Conservation (phyloP, 2,797 vertebrate species). For the Craterocephalus amniculus region DNA sequence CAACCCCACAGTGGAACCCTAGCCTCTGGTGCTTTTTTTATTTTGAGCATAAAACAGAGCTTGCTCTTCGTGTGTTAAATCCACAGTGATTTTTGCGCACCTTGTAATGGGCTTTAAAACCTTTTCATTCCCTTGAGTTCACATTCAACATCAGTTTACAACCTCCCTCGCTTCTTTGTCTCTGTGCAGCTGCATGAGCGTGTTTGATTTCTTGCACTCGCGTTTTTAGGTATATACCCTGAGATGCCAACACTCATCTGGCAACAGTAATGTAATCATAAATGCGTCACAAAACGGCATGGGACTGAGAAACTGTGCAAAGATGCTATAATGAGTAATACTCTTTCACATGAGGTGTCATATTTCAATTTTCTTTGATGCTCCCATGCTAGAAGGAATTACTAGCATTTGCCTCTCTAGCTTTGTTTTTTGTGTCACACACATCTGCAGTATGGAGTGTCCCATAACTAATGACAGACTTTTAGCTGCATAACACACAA, state of each 20-base stretch:
- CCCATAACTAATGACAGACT: slow-evolving; percentile 67
- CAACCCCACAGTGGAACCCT: slow-evolving; percentile 62
- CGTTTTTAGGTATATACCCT: slow-evolving; percentile 28
- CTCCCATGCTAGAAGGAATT: slow-evolving; percentile 34
- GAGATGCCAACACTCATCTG: slow-evolving; percentile 29
- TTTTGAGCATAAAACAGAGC: slow-evolving; percentile 73
- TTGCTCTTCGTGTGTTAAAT: slow-evolving; percentile 75
- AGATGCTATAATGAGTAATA: slow-evolving; percentile 47
- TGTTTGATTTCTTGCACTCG: slow-evolving; percentile 41
- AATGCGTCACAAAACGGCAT: slow-evolving; percentile 42
- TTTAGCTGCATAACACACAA: slow-evolving; percentile 70
- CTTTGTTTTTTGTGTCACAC: slow-evolving; percentile 53
- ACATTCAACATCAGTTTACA: slow-evolving; percentile 60
- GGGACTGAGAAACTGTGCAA: slow-evolving; percentile 35
- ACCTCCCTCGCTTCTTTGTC: slow-evolving; percentile 33
- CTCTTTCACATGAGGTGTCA: slow-evolving; percentile 48
- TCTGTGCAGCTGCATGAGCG: slow-evolving; percentile 50
- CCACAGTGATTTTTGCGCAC: slow-evolving; percentile 73
- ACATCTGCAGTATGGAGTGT: slow-evolving; percentile 48
- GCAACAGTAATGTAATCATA: slow-evolving; percentile 51
- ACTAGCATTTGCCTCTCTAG: slow-evolving; percentile 42
- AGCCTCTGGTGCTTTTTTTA: slow-evolving; percentile 63
- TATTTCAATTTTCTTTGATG: slow-evolving; percentile 64
- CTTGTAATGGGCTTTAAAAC: slow-evolving; percentile 68
- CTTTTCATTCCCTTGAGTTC: slow-evolving; percentile 56